A percentile compares a stretch with the other conserved stretches of the same genome.
phyloP scores from a whole-genome alignment of 2,888 invertebrate species.

The Frankliniella intonsa region DNA sequence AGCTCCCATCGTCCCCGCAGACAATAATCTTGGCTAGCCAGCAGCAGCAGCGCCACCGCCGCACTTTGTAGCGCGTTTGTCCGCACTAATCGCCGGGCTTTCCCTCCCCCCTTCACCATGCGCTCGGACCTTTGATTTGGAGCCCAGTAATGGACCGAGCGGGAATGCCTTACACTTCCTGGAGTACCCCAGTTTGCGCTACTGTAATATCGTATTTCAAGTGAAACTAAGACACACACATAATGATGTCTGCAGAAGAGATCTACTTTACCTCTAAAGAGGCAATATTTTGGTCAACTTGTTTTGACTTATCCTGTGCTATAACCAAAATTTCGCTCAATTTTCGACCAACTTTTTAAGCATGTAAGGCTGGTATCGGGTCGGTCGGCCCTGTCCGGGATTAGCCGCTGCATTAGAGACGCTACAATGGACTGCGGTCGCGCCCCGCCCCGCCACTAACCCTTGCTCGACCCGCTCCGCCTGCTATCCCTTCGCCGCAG shows the following conservation, averaged over 20 bases:
- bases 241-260: too few relatives aligned
- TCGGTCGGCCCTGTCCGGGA: not conserved
- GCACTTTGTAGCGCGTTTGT: not conserved
- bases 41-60: not conserved
- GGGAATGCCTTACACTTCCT: too few relatives aligned
- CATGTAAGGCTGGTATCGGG: too few relatives aligned
- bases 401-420: slow-evolving; percentile 9
- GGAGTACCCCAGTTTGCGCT: too few relatives aligned
- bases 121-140: not conserved
- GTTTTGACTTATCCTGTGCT: too few relatives aligned
- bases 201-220: too few relatives aligned
- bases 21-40: not conserved
- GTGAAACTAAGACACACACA: too few relatives aligned
- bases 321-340: too few relatives aligned
- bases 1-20: not conserved
- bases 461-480: not conserved
- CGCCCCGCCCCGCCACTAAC: not conserved
- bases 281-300: too few relatives aligned
- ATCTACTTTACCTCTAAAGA: too few relatives aligned
- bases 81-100: not conserved
- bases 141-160: not conserved
- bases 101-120: not conserved
- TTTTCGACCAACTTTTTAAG: too few relatives aligned
- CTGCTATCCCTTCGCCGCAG: not conserved
- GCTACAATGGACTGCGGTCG: slow-evolving; percentile 14